Percentiles rank a stretch among this genome's conserved stretches.
These are phyloP conservation scores for Sinhomidia bicolor DNA, from an alignment of 2,888 invertebrate genomes.

Conservation along the genomic window DNA sequence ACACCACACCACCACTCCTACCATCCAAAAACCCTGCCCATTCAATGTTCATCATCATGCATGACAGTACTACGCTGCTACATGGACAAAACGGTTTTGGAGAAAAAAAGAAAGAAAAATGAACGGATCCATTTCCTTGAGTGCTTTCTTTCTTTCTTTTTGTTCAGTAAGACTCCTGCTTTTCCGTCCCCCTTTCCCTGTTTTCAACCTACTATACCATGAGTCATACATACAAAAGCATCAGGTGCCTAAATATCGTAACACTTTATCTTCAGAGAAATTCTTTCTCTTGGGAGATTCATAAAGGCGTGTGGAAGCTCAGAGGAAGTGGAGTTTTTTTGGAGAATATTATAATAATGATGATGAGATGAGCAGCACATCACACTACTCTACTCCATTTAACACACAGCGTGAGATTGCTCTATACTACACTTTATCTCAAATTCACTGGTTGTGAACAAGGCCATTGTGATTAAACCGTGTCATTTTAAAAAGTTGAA, in stretches of 20 bases:
- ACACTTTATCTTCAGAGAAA: slow-evolving; percentile 9
- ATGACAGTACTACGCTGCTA: background rate
- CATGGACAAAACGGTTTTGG: background rate
- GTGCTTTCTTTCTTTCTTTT: slow-evolving; percentile 31
- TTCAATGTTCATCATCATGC: background rate
- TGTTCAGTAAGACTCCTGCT: background rate
- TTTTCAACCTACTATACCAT: background rate
- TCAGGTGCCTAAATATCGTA: slow-evolving; percentile 55
- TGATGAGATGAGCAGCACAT: background rate
- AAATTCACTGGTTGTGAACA: background rate
- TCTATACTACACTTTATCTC: background rate
- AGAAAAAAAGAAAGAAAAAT: background rate
- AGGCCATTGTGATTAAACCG: background rate
- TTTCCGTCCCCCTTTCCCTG: background rate
- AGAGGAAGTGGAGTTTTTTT: background rate
- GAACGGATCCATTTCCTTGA: slow-evolving; percentile 50
- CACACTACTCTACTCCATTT: background rate
- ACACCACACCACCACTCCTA: background rate
- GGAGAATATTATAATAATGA: background rate
- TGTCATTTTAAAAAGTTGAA: background rate
- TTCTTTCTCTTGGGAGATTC: background rate
- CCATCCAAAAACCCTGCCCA: slow-evolving; percentile 10
- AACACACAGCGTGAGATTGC: background rate
- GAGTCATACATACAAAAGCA: slow-evolving; percentile 34
- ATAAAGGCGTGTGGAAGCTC: background rate